phyloP scores from a whole-genome alignment of 2,113 vertebrate species.

The Mesitornis unicolor region DNA sequence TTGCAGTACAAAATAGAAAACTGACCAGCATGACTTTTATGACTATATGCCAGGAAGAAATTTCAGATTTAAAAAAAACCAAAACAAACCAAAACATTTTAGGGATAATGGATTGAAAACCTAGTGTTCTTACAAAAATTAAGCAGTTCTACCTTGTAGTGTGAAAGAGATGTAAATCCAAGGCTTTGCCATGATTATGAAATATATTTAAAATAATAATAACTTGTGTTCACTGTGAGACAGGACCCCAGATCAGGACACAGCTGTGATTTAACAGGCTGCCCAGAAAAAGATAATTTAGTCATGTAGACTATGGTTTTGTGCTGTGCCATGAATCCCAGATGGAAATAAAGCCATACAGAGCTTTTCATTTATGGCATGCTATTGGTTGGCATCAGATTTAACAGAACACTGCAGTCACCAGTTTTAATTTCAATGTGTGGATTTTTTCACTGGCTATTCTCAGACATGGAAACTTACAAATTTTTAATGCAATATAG shows the following conservation, averaged over 20 bases:
- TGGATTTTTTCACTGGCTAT: not conserved
- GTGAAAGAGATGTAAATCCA: not conserved
- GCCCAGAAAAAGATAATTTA: not conserved
- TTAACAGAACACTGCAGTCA: not conserved
- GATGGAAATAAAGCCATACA: not conserved
- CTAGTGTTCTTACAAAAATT: not conserved
- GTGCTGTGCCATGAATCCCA: not conserved
- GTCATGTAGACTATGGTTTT: not conserved
- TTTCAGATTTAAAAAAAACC: not conserved
- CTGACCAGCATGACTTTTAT: not conserved
- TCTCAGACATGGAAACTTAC: not conserved
- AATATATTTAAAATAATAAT: not conserved
- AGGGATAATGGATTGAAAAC: not conserved
- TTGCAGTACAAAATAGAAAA: not conserved
- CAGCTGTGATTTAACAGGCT: not conserved
- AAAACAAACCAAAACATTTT: not conserved
- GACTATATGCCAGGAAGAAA: not conserved
- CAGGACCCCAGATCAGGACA: not conserved
- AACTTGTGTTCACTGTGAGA: not conserved
- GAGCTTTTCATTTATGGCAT: not conserved
- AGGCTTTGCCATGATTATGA: not conserved
- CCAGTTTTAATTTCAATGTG: not conserved
- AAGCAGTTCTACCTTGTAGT: not conserved
- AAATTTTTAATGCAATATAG: not conserved
- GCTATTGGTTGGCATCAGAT: not conserved